Base-by-base conservation (phyloP, 2,797 vertebrate species). In the Pangasius djambal region DNA sequence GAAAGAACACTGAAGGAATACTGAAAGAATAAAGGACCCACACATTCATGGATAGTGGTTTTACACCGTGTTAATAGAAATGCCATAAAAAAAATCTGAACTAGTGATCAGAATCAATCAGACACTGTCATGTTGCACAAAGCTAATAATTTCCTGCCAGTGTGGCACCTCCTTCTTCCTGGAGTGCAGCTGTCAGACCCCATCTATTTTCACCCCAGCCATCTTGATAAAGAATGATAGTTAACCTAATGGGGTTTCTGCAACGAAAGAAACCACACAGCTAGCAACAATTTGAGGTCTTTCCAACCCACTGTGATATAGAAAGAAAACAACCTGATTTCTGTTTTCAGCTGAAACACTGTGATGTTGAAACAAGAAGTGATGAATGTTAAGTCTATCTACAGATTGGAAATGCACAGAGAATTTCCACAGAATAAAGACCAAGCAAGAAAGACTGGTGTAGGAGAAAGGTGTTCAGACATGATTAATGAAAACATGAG, bases 401-500 rank as follows among this genome's bases (percentile, higher is more conserved):
- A 34, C 22, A 83, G 34, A 83, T 25, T 81, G n/a, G 52, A 81
- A 81, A 34, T 22, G n/a, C 52, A 22, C 34, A 61, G 22, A 50
- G 16, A 28, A 12, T 34, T 18, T 50, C 13, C 22, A 3, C 6
- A 8, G 48, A 34, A 9, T 55, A 55, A 52, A 78, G 28, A 79
- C 52, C 31, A 57, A 12, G 37, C 52, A 50, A 48, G 12, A 85
- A 28, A 25, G 34, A 89, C 13, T 77, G 20, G n/a, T 86, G 20
- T 1, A 67, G 28, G 16, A n/a, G 69, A 65, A 44, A 89, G 79
- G 28, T 75, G 88, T 81, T 82, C 28, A 86, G 74, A 88, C 79
- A 85, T 22, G 89, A 79, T 85, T 48, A 88, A 31, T 70, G 44
- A 63, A 86, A 52, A 86, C 63, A 37, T 81, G 63, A n/a, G 2